Evolutionary conservation across 2,888 invertebrate species (phyloP), one percentile per base, ranked within the genome.

Genomic region (Sepioteuthis lessoniana): DNA sequence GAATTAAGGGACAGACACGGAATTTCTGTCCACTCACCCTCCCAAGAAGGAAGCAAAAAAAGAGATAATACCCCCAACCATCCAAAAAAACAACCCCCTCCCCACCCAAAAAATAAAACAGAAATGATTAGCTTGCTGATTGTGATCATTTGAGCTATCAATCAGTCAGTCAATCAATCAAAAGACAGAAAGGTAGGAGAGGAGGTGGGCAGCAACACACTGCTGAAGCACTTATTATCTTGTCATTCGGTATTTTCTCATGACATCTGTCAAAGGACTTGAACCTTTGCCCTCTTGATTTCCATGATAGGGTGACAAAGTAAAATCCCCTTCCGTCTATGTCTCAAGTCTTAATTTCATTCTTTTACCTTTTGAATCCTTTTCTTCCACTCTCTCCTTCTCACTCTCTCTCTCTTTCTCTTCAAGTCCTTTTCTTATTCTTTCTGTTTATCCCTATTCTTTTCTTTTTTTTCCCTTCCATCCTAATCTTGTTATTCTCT

Each of bases 161-260:
- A 76, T 76, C 76, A 76, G 76, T 31, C 76, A 76, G 76, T 76
- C 76, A 76, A 76, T 76, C 76, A 76, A 76, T 76, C 76, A 31
- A n/a, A 76, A 76, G n/a, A 76, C 76, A n/a, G 76, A 76, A 76
- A n/a, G 13, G 31, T 0, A 76, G n/a, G 76, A 31, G n/a, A 13
- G 8, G 60, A 31, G 60, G 31, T 60, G 60, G 76, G 31, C 31
- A 25, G 55, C 25, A 28, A 25, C 28, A 7, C 25, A n/a, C 31
- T 13, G 31, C 76, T 10, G n/a, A 76, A 31, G 76, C n/a, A 31
- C 76, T 76, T n/a, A 76, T 76, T 76, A 76, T 76, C 76, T 31
- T 76, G 76, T 76, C 76, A 76, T 8, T 76, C 19, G 76, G 76
- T 76, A 31, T 76, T 76, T 76, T 76, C 76, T 76, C 31, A 76